phyloP scores from a whole-genome alignment of 2,113 vertebrate species.

The Myocastor coypus region DNA sequence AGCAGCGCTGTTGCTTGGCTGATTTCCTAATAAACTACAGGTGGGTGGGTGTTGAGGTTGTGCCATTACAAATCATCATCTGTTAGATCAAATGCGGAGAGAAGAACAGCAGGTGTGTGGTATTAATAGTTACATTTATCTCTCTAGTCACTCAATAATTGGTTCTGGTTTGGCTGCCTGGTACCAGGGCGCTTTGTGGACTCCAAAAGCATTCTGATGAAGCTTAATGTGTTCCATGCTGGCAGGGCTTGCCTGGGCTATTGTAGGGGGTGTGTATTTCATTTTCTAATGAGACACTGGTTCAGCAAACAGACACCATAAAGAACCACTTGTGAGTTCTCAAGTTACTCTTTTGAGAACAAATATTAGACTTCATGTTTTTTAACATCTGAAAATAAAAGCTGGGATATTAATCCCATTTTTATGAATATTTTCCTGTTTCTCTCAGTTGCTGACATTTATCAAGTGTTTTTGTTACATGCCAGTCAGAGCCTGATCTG shows the following conservation, averaged over 20 bases:
- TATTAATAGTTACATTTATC: slow-evolving; percentile 84
- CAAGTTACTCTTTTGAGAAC: not conserved
- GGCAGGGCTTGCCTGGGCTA: slow-evolving; percentile 67
- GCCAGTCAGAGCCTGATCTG: not conserved
- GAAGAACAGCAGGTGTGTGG: slow-evolving; percentile 80
- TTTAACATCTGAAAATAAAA: slow-evolving; percentile 39
- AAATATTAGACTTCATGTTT: not conserved
- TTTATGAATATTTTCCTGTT: slow-evolving; percentile 24
- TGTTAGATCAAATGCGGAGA: slow-evolving; percentile 82
- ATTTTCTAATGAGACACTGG: slow-evolving; percentile 65
- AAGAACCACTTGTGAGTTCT: not conserved
- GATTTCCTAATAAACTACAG: slow-evolving; percentile 83
- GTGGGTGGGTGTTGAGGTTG: slow-evolving; percentile 74
- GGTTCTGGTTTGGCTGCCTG: slow-evolving; percentile 78
- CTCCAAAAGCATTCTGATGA: slow-evolving; percentile 79
- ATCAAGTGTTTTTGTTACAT: not conserved
- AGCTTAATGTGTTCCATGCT: slow-evolving; percentile 68
- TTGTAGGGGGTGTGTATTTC: slow-evolving; percentile 58
- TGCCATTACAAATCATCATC: slow-evolving; percentile 82
- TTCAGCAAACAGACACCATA: not conserved
- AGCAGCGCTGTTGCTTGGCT: slow-evolving; percentile 70
- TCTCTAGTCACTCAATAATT: slow-evolving; percentile 84
- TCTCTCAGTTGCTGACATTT: not conserved
- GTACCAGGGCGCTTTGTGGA: slow-evolving; percentile 63
- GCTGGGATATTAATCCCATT: not conserved